Evolutionary conservation across 2,113 vertebrate species (phyloP), one percentile per base, ranked within the genome.

Genomic region (Panthera tigris): DNA sequence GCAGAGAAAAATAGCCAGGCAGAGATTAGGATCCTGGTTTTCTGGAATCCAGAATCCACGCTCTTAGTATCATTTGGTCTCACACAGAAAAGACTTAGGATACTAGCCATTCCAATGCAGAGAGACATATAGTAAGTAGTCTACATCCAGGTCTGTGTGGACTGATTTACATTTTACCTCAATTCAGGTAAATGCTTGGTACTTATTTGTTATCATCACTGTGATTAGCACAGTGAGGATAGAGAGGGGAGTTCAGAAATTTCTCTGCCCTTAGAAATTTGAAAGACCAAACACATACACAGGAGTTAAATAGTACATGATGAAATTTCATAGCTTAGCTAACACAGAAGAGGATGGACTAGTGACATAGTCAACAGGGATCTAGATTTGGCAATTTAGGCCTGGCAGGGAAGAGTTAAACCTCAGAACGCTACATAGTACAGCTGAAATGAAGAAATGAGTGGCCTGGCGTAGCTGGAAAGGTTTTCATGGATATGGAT

Each of bases 141-240:
- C n/a, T 25, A 31, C 15, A 11, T 78, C 9, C 39, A n/a, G 25
- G 4, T 36, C 27, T 80, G 12, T 15, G 13, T 66, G 15, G 48
- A 63, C 21, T 66, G 55, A 48, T 55, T 86, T 83, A 41, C n/a
- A 94, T 93, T 86, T 84, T 48, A 90, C 83, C 96, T 86, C 52
- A 76, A 27, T 90, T 71, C 31, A 52, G 74, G 87, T 50, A 91
- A 74, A 85, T 3, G 18, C 36, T 12, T 31, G 68, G 4, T 93
- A 19, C 33, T 69, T 57, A 16, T 55, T 92, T 48, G 16, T 94
- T 8, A 25, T 71, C 19, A 65, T 66, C 7, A 21, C 50, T 55
- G 39, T 80, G 76, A 86, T 92, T 19, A 83, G 23, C 25, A 69
- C 3, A 2, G 68, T 68, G 55, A 92, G 33, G 39, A 52, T 10